Evolutionary conservation across 2,888 invertebrate genomes (phyloP).

Genomic region (Amblyjoppa proteus): DNA sequence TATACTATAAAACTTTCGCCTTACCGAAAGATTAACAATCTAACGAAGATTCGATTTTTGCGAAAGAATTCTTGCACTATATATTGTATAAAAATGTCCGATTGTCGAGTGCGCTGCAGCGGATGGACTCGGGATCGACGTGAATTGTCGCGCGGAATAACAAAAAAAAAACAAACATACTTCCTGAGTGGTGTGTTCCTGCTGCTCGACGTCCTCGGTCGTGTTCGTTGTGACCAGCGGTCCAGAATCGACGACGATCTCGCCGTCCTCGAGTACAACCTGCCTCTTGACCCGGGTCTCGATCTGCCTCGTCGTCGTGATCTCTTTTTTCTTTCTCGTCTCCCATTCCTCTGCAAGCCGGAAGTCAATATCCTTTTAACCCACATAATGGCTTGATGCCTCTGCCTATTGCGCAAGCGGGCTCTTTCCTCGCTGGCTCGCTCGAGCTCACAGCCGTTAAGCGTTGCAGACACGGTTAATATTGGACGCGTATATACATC

Average conservation of each 20-base stretch:
- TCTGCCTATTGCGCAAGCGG: constrained; percentile 45
- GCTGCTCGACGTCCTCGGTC: constrained; percentile 95
- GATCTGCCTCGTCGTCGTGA: constrained; percentile 95
- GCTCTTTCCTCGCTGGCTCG: constrained; percentile 38
- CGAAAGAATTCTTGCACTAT: too few relatives aligned
- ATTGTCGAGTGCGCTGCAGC: too few relatives aligned
- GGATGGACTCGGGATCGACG: neutral
- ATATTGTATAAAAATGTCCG: too few relatives aligned
- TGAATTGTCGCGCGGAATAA: neutral
- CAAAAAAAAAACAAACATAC: constrained; percentile 75
- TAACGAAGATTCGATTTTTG: too few relatives aligned
- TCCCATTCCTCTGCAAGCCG: constrained; percentile 94
- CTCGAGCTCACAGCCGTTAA: constrained; percentile 37
- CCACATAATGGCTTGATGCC: constrained; percentile 53
- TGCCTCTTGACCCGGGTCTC: constrained; percentile 96
- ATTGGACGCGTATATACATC: neutral
- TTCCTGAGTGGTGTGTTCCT: constrained; percentile 95
- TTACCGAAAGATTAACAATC: too few relatives aligned
- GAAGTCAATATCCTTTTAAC: constrained; percentile 66
- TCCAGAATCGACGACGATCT: constrained; percentile 95
- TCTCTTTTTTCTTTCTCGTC: constrained; percentile 95
- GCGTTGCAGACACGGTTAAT: constrained; percentile 1
- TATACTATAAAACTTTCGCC: too few relatives aligned
- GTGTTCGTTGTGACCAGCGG: constrained; percentile 96
- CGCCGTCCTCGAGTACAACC: constrained; percentile 95